Evolutionary conservation across 2,113 vertebrate genomes (phyloP), one percentile per base, ranked within the genome.

Genomic region (Lepidothrix coronata): DNA sequence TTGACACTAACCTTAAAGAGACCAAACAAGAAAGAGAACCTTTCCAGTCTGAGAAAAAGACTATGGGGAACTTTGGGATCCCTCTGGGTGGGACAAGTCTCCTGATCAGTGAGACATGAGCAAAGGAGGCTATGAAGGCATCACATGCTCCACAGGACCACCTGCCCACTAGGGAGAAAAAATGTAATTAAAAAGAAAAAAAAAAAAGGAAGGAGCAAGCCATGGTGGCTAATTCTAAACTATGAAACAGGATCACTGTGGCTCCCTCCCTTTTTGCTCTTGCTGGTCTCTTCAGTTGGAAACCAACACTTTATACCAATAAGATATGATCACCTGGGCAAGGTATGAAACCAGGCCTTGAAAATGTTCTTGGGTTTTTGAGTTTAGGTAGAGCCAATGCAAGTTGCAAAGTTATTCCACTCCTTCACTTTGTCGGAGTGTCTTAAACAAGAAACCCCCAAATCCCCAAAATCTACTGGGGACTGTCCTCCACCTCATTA

Each of bases 371-470:
- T 52, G 24, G 18, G 2, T 8, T 68, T 85, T 4, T 68, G 22
- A 66, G n/a, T 49, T 84, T 49, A 77, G 24, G 57, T 1, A 2
- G 57, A 83, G 9, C 7, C 9, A 1, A 20, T 11, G 14, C 0
- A 0, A 96, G 58, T 4, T 72, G 54, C 21, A 43, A 35, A 68
- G 43, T 30, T 57, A 41, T 37, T 72, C 43, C 61, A 52, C 24
- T 55, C 62, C 58, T 75, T 82, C 58, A 9, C 30, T 93, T 75
- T 5, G 4, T 9, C 57, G 3, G 11, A 67, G 14, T 31, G 22
- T 33, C 71, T 55, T 54, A 48, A 88, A 85, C 21, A 87, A 73
- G 65, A 90, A 79, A 88, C n/a, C 20, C 10, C 16, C 41, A 65
- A 57, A 73, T 70, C 27, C 37, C 31, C 52, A 63, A 51, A 18